These are phyloP conservation scores for Eupristina koningsbergeri DNA, from an alignment of 1,140 invertebrate genomes.

Conservation along the genomic window DNA sequence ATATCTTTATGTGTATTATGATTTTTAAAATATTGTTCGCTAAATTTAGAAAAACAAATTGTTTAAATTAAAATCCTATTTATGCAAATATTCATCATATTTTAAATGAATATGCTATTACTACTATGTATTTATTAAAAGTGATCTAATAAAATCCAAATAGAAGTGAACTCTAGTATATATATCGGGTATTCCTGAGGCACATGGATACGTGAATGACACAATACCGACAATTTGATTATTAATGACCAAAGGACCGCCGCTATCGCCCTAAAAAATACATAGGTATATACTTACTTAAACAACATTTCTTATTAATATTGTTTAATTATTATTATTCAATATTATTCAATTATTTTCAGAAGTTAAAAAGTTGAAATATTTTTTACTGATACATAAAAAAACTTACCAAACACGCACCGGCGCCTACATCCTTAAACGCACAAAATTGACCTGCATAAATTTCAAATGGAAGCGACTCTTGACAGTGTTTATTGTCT, in stretches of 20 bases:
- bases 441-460: not conserved
- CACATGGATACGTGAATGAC: not conserved
- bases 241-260: not conserved
- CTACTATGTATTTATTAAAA: not conserved
- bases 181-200: not conserved
- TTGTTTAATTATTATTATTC: too few relatives aligned
- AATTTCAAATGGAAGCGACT: not conserved
- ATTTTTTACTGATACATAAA: too few relatives aligned
- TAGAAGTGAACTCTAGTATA: not conserved
- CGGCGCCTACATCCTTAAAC: not conserved
- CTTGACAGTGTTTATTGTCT: not conserved
- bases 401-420: not conserved
- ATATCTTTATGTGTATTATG: too few relatives aligned
- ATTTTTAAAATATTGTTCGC: too few relatives aligned
- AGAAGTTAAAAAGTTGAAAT: too few relatives aligned
- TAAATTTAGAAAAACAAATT: too few relatives aligned
- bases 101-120: too few relatives aligned
- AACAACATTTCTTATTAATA: too few relatives aligned
- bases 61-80: too few relatives aligned
- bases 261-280: conserved; percentile 12
- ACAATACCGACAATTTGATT: not conserved
- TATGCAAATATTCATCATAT: too few relatives aligned
- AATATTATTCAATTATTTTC: too few relatives aligned
- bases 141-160: not conserved
- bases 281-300: too few relatives aligned